Base-by-base conservation (phyloP, 2,113 vertebrate genomes). In the Lampris megalopsis region DNA sequence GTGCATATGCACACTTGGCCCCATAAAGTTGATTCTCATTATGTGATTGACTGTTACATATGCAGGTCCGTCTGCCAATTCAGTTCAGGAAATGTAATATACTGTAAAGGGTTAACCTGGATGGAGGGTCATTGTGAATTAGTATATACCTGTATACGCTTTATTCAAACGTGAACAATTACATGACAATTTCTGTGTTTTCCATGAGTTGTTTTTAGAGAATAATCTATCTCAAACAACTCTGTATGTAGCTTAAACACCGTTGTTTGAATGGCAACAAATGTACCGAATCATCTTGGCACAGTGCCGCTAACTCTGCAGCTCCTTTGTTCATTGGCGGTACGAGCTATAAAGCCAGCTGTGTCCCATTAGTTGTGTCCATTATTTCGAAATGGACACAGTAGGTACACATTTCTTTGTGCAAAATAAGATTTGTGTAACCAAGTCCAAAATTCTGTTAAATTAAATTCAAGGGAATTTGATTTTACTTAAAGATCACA, bases 371-470 rank as follows among this genome's bases (percentile, higher is more conserved):
- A 37, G 9, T 47, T 35, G 36, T 36, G 4, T 52, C 64, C n/a
- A 47, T 42, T 49, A 42, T 66, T 68, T 68, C 24, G 24, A 24
- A 35, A 63, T 53, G 2, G 35, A 24, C 24, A 24, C 24, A 24
- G 24, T 24, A 24, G 24, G 24, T 24, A 24, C 24, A 24, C 24
- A 24, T 24, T 24, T 38, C 36, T 42, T 65, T 56, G 49, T 47
- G 47, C 64, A n/a, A 63, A 59, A 75, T 1, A n/a, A 68, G 13
- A 63, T 73, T 45, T 37, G 9, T 9, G 42, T 58, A 40, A 57
- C n/a, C n/a, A 8, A 9, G 35, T 64, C 24, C 52, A 8, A 42
- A 73, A 43, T 68, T 3, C 35, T 43, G 11, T 9, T n/a, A 3
- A 45, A 43, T 52, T 45, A 59, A 53, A 38, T 9, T 54, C 4